These are phyloP conservation scores for Talpa occidentalis DNA, from an alignment of 2,113 vertebrate genomes.

Conservation along the genomic window DNA sequence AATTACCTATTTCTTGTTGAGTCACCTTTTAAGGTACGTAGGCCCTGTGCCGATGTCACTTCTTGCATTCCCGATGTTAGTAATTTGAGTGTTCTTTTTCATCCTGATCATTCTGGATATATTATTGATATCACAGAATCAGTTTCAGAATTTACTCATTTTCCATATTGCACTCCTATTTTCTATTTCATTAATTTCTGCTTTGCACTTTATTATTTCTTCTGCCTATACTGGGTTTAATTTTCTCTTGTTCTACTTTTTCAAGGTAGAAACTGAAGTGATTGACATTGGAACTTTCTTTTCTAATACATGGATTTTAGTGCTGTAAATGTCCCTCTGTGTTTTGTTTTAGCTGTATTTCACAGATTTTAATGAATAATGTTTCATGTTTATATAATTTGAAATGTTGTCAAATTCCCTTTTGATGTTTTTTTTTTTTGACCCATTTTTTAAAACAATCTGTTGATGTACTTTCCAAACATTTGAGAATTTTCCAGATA, in stretches of 20 bases:
- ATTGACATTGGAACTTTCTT: not conserved
- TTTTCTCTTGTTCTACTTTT: not conserved
- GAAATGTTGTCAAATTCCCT: not conserved
- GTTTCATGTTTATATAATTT: conserved; percentile 15
- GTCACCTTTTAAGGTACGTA: not conserved
- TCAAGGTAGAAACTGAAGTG: not conserved
- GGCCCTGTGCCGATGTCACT: not conserved
- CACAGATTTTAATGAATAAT: not conserved
- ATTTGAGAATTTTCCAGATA: not conserved
- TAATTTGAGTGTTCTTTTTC: not conserved
- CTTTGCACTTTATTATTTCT: not conserved
- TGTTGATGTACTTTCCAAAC: not conserved
- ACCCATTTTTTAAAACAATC: conserved; percentile 2
- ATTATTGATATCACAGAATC: not conserved
- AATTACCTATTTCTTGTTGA: not conserved
- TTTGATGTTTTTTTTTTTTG: conserved; percentile 42
- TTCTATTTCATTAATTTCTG: not conserved
- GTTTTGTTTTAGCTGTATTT: not conserved
- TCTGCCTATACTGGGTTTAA: not conserved
- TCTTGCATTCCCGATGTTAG: not conserved
- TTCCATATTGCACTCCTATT: not conserved
- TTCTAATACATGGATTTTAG: not conserved
- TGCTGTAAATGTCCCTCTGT: not conserved
- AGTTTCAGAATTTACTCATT: conserved; percentile 26
- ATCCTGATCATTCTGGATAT: not conserved